Percentiles rank a stretch among this genome's conserved stretches.
Evolutionary conservation across 2,113 vertebrate genomes (phyloP).

Genomic region (Ailurus styani): DNA sequence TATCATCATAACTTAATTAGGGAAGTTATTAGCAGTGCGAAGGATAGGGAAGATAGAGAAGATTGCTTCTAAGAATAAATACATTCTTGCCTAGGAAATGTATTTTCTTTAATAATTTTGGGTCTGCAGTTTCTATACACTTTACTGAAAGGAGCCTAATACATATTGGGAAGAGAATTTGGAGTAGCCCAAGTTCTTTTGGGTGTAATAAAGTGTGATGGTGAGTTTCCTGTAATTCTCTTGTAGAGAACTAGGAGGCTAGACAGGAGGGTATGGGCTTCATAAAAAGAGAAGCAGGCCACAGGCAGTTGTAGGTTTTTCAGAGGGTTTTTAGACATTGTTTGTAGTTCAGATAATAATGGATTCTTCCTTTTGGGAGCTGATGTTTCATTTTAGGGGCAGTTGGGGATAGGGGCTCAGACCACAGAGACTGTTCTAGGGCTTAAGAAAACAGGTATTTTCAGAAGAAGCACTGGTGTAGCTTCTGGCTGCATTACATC

Average conservation of each 20-base stretch:
- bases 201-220: not conserved
- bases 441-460: not conserved
- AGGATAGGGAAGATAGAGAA: slow-evolving; percentile 27
- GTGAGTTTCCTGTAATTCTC: not conserved
- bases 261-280: not conserved
- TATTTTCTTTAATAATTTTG: slow-evolving; percentile 55
- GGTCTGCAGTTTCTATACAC: not conserved
- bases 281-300: not conserved
- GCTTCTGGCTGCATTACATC: not conserved
- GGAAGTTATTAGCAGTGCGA: slow-evolving; percentile 1
- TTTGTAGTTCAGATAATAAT: not conserved
- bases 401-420: not conserved
- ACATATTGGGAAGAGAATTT: not conserved
- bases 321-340: slow-evolving; percentile 1
- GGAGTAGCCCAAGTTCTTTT: not conserved
- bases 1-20: slow-evolving; percentile 30
- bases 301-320: not conserved
- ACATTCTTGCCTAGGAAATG: not conserved
- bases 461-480: rapidly evolving
- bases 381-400: not conserved
- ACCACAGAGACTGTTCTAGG: not conserved
- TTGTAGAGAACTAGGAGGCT: not conserved
- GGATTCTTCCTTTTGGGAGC: not conserved
- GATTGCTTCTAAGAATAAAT: not conserved
- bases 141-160: slow-evolving; percentile 18